A percentile compares a stretch with the other conserved stretches of the same genome.
Conservation (phyloP, 2,797 vertebrate species). For the Strix occidentalis region DNA sequence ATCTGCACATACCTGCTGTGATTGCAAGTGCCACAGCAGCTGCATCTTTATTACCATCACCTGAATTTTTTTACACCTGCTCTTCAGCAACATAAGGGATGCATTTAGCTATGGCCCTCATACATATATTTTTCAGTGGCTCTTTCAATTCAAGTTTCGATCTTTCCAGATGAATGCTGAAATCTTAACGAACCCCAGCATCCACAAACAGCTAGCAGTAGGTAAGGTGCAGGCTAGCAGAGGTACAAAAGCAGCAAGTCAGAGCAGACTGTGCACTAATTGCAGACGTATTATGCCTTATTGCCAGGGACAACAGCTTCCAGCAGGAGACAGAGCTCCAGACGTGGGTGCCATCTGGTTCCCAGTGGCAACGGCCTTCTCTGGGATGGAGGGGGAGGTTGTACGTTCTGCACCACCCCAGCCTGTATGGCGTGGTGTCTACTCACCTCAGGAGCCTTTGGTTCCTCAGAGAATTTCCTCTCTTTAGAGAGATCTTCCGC, state of each 20-base stretch:
- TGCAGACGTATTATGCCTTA: constrained; percentile 55
- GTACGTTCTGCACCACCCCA: neutral
- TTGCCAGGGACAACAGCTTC: constrained; percentile 58
- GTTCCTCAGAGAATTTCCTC: constrained; percentile 62
- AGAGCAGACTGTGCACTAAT: constrained; percentile 20
- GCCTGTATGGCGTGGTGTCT: neutral
- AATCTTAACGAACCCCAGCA: neutral
- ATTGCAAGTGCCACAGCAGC: neutral
- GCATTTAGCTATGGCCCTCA: neutral
- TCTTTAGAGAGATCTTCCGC: constrained; percentile 38
- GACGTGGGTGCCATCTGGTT: constrained; percentile 50
- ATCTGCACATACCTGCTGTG: neutral
- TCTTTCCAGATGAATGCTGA: neutral
- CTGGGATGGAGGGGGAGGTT: constrained; percentile 23
- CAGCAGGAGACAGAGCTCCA: constrained; percentile 47
- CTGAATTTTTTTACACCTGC: neutral
- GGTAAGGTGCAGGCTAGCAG: neutral
- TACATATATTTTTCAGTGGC: neutral
- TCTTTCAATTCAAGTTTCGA: neutral
- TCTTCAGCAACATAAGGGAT: neutral
- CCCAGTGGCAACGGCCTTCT: constrained; percentile 33
- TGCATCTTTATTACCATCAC: neutral
- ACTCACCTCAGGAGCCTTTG: constrained; percentile 68
- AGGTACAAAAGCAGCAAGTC: constrained; percentile 35
- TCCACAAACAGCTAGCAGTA: neutral